Base-by-base conservation (phyloP, 2,797 vertebrate genomes). In the Falco peregrinus region DNA sequence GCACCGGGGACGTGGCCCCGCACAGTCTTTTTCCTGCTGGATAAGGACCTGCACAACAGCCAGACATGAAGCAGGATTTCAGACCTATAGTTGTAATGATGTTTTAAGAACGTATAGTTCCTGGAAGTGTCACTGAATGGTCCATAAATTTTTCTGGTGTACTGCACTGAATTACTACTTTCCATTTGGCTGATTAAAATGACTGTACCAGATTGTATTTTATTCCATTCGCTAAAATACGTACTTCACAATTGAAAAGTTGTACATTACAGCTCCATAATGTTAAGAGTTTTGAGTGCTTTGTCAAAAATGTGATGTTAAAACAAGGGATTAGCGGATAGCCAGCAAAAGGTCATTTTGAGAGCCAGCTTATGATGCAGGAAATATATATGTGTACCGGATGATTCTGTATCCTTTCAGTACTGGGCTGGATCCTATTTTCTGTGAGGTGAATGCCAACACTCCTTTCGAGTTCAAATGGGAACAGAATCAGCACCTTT, bases 121-220 rank as follows among this genome's bases (percentile, higher is more conserved):
- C 94, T 96, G 93, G 86, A 95, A 94, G 83, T 21, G 3, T 91
- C 54, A 35, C 73, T 47, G 68, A 29, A 86, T 20, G 75, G 45
- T 56, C 88, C 75, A 84, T 95, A 93, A 87, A 68, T 94, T 87
- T 80, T 64, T 84, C 71, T 89, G 31, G 13, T 92, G 65, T 69
- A 45, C 59, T 81, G 76, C 13, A 5, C 79, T 63, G 90, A 85
- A 31, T 86, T 61, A 68, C 43, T 71, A 1, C 92, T 87, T 96
- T 94, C 90, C 95, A 94, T 97, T 89, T 92, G 76, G 84, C 87
- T 89, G 95, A 93, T 96, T 90, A 89, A 93, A 95, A 93, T 92
- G 69, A 79, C 79, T 88, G 82, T 75, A 80, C 47, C 95, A 95
- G 89, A 87, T 25, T 70, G 90, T 54, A 54, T 79, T 89, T 93